Percentiles rank a stretch among this genome's conserved stretches.
These are phyloP conservation scores for Gavialis gangeticus DNA, from an alignment of 2,113 vertebrate genomes.

Conservation along the genomic window DNA sequence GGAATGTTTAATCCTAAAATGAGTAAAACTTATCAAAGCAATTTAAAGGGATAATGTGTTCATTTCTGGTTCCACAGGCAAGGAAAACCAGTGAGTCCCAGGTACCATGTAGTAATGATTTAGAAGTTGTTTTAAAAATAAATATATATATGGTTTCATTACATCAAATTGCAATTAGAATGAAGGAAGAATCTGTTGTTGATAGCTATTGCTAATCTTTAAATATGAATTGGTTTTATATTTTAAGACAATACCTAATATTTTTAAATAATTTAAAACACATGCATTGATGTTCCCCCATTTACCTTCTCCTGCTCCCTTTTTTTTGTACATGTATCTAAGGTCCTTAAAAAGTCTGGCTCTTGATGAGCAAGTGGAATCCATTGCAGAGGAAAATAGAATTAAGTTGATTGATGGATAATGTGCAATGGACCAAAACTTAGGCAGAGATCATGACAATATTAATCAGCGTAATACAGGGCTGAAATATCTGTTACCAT, in stretches of 20 bases:
- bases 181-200: constrained; percentile 30
- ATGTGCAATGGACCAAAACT: not conserved
- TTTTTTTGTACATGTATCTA: not conserved
- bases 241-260: constrained; percentile 32
- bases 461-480: not conserved
- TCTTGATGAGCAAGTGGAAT: not conserved
- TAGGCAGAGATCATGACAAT: not conserved
- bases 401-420: not conserved
- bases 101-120: not conserved
- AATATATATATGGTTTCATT: not conserved
- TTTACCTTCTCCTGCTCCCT: not conserved
- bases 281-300: not conserved
- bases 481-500: not conserved
- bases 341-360: not conserved
- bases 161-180: not conserved
- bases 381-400: not conserved
- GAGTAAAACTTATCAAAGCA: constrained; percentile 51
- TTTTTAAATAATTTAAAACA: not conserved
- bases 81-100: constrained; percentile 24
- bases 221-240: constrained; percentile 17
- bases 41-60: constrained; percentile 36
- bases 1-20: constrained; percentile 48
- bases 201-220: constrained; percentile 8
- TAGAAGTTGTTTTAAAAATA: constrained; percentile 10
- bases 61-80: constrained; percentile 43